Evolutionary conservation across 1,140 invertebrate species (phyloP).

Genomic region (Drosophila lacteicornis): DNA sequence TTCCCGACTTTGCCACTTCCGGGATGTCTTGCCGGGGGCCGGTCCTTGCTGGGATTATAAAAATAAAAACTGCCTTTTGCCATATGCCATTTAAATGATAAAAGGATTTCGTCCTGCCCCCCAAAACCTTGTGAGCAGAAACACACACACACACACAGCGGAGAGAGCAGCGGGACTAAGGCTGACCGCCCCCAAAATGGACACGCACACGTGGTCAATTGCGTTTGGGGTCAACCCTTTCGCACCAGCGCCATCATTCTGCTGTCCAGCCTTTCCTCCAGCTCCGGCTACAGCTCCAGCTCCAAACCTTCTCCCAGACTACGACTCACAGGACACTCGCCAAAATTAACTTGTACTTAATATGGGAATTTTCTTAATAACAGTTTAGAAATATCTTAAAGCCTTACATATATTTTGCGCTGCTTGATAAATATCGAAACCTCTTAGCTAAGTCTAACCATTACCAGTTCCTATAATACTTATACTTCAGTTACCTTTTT

Average conservation of each 20-base stretch:
- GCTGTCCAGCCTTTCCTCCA: slow-evolving; percentile 37
- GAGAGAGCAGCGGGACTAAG: neutral
- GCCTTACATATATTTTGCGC: too few relatives aligned
- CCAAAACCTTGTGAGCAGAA: neutral
- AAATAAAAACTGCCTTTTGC: slow-evolving; percentile 81
- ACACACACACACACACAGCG: slow-evolving; percentile 7
- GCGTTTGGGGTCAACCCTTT: slow-evolving; percentile 83
- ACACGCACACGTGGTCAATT: slow-evolving; percentile 81
- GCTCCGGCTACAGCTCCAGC: neutral
- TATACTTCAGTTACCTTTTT: neutral
- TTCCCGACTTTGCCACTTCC: slow-evolving; percentile 61
- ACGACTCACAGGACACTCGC: slow-evolving; percentile 4
- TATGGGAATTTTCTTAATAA: neutral
- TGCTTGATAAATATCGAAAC: too few relatives aligned
- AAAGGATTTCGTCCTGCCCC: slow-evolving; percentile 65
- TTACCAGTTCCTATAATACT: too few relatives aligned
- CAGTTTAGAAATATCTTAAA: neutral
- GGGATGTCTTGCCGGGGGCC: slow-evolving; percentile 56
- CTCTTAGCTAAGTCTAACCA: too few relatives aligned
- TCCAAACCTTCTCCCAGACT: slow-evolving; percentile 4
- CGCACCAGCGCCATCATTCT: slow-evolving; percentile 78
- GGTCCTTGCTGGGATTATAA: slow-evolving; percentile 57
- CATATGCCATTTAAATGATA: slow-evolving; percentile 84
- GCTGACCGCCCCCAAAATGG: slow-evolving; percentile 47
- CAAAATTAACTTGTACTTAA: neutral